A percentile compares a stretch with the other conserved stretches of the same genome.
Evolutionary conservation across 2,888 invertebrate species (phyloP).

Genomic region (Drosophila koepferae): DNA sequence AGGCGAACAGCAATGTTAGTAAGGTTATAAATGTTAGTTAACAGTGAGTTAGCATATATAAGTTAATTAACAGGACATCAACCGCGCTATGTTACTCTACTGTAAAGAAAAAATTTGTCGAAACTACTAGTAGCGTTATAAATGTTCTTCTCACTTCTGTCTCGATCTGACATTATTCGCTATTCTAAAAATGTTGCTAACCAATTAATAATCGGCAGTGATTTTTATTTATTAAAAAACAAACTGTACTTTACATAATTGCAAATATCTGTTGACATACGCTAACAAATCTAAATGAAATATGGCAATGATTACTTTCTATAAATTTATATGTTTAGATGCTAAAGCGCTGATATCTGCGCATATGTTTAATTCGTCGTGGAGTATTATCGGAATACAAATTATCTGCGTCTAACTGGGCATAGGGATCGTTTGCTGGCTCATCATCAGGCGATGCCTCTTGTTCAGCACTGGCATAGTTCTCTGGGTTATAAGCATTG

Average conservation of each 20-base stretch:
- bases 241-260: not conserved
- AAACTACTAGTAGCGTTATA: no score
- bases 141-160: not conserved
- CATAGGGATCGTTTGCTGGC: not conserved
- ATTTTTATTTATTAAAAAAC: conserved; percentile 18
- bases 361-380: conserved; percentile 28
- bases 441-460: conserved; percentile 3
- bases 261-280: not conserved
- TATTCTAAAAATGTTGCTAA: no score
- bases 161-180: not conserved
- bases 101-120: no score
- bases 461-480: conserved; percentile 22
- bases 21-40: no score
- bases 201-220: not conserved
- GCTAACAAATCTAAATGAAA: not conserved
- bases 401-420: conserved; percentile 1
- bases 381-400: conserved; percentile 6
- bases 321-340: not conserved
- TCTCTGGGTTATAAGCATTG: conserved; percentile 18
- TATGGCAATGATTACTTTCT: not conserved
- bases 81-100: no score
- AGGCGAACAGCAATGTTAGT: no score
- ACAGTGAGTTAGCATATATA: no score
- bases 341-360: conserved; percentile 11
- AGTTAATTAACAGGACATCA: no score